Evolutionary conservation across 1,140 invertebrate species (phyloP).

Genomic region (Helicoverpa armigera): DNA sequence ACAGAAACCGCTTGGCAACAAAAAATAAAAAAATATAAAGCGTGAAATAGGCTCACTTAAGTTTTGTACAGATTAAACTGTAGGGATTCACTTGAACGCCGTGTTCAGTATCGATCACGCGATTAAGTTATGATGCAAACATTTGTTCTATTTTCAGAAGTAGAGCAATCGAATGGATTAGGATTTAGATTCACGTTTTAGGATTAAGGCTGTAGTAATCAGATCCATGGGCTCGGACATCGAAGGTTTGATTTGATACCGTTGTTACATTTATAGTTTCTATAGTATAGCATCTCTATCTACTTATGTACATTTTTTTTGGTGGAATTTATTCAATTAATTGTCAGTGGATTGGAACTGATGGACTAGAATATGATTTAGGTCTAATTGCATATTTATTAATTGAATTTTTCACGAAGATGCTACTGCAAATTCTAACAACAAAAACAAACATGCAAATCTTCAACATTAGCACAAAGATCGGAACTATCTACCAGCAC

Average conservation of each 20-base stretch:
- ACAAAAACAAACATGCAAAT: background rate
- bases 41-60: constrained; percentile 32
- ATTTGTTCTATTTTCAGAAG: constrained; percentile 23
- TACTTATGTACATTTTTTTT: no score
- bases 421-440: background rate
- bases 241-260: no score
- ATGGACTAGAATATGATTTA: no score
- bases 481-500: background rate
- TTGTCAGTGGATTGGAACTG: no score
- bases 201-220: background rate
- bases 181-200: constrained; percentile 9
- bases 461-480: background rate
- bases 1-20: constrained; percentile 7
- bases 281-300: no score
- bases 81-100: constrained; percentile 36
- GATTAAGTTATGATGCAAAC: constrained; percentile 34
- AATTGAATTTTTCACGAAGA: background rate
- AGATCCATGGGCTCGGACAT: background rate
- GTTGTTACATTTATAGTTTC: no score
- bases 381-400: no score
- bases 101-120: constrained; percentile 36
- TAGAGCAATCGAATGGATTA: constrained; percentile 17
- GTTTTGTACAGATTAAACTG: constrained; percentile 39
- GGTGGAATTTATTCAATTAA: no score
- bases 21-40: constrained; percentile 17